These are phyloP conservation scores for Noctilio leporinus DNA, from an alignment of 2,113 vertebrate genomes.

Conservation along the genomic window DNA sequence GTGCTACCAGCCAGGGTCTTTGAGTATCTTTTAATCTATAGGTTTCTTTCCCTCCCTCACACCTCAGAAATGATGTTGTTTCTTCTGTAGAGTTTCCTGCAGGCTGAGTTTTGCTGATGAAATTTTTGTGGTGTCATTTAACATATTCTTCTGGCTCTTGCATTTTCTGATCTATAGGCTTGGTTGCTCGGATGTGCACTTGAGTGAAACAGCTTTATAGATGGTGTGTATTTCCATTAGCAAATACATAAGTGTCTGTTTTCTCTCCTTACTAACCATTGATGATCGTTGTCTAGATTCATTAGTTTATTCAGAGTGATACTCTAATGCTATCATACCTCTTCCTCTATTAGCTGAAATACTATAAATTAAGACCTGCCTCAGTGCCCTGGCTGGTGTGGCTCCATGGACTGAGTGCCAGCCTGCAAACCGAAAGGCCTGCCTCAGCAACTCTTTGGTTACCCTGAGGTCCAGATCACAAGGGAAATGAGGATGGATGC, in stretches of 20 bases:
- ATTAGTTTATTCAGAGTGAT: background rate
- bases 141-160: background rate
- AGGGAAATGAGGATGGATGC: background rate
- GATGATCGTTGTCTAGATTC: background rate
- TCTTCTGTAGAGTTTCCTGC: background rate
- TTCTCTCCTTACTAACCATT: background rate
- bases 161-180: background rate
- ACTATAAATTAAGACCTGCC: background rate
- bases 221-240: background rate
- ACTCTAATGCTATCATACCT: background rate
- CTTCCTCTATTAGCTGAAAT: background rate
- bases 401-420: no score
- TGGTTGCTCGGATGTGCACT: rapidly evolving
- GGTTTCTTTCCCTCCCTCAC: background rate
- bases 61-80: background rate
- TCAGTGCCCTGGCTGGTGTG: no score
- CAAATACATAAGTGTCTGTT: background rate
- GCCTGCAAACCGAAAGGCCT: no score
- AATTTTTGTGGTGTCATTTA: background rate
- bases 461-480: background rate
- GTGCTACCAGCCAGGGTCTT: no score
- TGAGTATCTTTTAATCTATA: background rate
- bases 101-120: background rate
- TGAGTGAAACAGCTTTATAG: background rate
- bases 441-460: background rate